Evolutionary conservation across 2,113 vertebrate genomes (phyloP).

Genomic region (Corythoichthys intestinalis): DNA sequence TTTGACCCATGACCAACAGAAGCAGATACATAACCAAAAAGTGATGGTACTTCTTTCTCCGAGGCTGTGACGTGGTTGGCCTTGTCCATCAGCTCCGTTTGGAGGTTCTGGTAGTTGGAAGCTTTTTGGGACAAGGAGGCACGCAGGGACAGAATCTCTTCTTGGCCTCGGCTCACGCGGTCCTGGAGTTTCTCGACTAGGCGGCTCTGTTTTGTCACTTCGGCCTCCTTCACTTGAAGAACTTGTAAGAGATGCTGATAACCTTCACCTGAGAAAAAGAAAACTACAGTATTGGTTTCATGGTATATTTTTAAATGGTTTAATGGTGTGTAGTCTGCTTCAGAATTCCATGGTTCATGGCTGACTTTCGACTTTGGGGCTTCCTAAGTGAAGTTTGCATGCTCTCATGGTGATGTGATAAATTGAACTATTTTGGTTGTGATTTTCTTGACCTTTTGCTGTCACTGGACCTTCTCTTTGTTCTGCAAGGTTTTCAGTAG

Average conservation of each 20-base stretch:
- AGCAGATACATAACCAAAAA: neutral
- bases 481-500: too few species aligned
- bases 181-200: constrained; percentile 73
- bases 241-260: constrained; percentile 73
- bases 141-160: constrained; percentile 82
- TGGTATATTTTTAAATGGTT: too few species aligned
- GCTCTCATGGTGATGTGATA: too few species aligned
- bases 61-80: constrained; percentile 75
- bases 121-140: constrained; percentile 84
- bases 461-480: too few species aligned
- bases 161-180: constrained; percentile 77
- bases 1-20: neutral
- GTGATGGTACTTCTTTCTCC: constrained; percentile 75
- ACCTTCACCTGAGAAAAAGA: constrained; percentile 59
- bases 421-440: too few species aligned
- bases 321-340: too few species aligned
- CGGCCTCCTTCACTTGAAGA: constrained; percentile 76
- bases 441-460: too few species aligned
- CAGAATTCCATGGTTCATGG: too few species aligned
- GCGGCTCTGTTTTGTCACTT: constrained; percentile 71
- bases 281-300: too few species aligned
- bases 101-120: constrained; percentile 85
- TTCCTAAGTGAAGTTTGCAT: too few species aligned
- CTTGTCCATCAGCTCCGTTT: constrained; percentile 86
- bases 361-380: too few species aligned